Evolutionary conservation across 1,140 invertebrate species (phyloP).

Genomic region (Apis laboriosa): DNA sequence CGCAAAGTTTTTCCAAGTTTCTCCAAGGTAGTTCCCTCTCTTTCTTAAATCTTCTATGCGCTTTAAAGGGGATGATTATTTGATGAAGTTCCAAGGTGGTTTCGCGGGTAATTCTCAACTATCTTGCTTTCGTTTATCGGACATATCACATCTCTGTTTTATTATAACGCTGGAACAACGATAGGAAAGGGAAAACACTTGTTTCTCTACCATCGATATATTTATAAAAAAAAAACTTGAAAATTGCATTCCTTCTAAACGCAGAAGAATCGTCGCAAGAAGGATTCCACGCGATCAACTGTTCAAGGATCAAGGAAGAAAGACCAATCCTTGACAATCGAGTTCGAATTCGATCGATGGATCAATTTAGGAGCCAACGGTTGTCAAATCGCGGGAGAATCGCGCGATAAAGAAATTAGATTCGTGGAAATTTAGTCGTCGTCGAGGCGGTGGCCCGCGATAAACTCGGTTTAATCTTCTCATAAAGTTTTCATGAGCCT

Average conservation of each 20-base stretch:
- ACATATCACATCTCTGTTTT: not conserved
- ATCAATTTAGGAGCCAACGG: not conserved
- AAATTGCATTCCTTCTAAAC: too few species aligned
- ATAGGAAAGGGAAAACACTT: too few species aligned
- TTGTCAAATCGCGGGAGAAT: not conserved
- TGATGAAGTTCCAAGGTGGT: not conserved
- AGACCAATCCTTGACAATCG: not conserved
- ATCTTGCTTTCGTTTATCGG: not conserved
- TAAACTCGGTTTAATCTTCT: conserved; percentile 37
- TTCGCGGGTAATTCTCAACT: too few species aligned
- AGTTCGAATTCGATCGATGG: too few species aligned
- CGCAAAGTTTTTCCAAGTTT: too few species aligned
- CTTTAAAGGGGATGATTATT: not conserved
- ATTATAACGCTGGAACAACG: too few species aligned
- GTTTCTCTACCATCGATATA: too few species aligned
- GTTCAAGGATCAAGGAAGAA: not conserved
- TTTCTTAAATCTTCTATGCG: not conserved
- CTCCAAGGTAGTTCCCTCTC: too few species aligned
- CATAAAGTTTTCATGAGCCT: conserved; percentile 41
- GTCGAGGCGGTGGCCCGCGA: not conserved
- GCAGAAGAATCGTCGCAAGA: too few species aligned
- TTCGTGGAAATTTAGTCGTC: conserved; percentile 5
- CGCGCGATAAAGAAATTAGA: not conserved
- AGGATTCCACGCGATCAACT: too few species aligned
- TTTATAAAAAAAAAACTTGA: too few species aligned